These are phyloP conservation scores for Zophobas morio DNA, from an alignment of 1,140 invertebrate species.

Conservation along the genomic window DNA sequence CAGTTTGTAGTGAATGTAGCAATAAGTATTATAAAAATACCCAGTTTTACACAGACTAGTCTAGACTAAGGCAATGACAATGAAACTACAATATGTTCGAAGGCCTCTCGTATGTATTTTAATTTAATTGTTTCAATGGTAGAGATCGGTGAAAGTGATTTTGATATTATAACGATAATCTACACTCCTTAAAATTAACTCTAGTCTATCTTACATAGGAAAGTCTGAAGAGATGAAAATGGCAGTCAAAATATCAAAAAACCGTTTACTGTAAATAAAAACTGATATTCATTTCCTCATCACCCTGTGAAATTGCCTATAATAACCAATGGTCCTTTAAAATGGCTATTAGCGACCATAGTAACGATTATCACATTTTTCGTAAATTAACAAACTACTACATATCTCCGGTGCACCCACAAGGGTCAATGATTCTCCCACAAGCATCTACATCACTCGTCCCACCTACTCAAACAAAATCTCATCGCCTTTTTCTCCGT, in stretches of 20 bases:
- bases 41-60: conserved; percentile 37
- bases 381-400: conserved; percentile 26
- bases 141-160: conserved; percentile 15
- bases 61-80: conserved; percentile 37
- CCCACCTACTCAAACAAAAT: not conserved
- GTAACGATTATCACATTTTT: conserved; percentile 37
- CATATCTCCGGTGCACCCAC: conserved; percentile 12
- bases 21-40: conserved; percentile 46
- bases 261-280: conserved; percentile 21
- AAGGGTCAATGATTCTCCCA: conserved; percentile 21
- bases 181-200: not conserved
- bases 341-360: conserved; percentile 24
- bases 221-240: conserved; percentile 4
- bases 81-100: conserved; percentile 33
- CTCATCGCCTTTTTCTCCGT: not conserved
- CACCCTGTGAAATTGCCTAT: conserved; percentile 34
- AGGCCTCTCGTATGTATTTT: conserved; percentile 37
- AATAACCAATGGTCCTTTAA: conserved; percentile 35
- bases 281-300: conserved; percentile 37
- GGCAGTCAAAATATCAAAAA: conserved; percentile 43
- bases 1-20: conserved; percentile 31
- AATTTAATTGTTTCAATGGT: not conserved
- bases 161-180: not conserved
- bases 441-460: not conserved
- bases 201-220: conserved; percentile 9